Conservation (phyloP, 2,113 vertebrate genomes). For the Gopherus flavomarginatus region DNA sequence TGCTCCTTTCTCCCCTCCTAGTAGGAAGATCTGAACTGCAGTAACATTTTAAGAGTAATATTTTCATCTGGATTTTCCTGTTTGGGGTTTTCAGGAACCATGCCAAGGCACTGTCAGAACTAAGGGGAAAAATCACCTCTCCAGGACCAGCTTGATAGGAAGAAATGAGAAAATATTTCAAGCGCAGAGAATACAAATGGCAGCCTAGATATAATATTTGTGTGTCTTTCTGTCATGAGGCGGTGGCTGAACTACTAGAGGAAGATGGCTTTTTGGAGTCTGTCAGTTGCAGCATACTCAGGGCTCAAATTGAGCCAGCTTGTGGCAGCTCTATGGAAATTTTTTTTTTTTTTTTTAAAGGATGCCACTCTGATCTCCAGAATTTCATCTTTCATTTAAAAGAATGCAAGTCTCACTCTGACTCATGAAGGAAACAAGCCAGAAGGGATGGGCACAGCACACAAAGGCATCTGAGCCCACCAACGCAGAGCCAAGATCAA, state of each 20-base stretch:
- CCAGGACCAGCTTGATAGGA: fast-evolving
- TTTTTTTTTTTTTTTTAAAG: fast-evolving
- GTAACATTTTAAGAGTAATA: background rate
- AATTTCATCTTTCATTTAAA: background rate
- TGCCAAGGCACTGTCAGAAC: fast-evolving
- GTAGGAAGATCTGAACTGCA: background rate
- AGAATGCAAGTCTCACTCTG: background rate
- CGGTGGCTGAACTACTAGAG: fast-evolving
- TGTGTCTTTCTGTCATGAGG: fast-evolving
- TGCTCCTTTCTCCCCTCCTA: fast-evolving
- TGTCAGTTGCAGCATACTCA: fast-evolving
- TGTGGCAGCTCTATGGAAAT: fast-evolving
- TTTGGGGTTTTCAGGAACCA: background rate
- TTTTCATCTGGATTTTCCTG: background rate
- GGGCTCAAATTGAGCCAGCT: fast-evolving
- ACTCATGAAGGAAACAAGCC: background rate
- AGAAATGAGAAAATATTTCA: fast-evolving
- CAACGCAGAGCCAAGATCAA: background rate
- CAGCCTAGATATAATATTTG: background rate
- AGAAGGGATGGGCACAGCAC: background rate
- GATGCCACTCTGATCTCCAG: background rate
- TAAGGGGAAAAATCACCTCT: background rate
- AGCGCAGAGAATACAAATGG: fast-evolving
- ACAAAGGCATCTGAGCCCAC: background rate
- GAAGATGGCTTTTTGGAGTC: background rate